These are phyloP conservation scores for Ceramica pisi DNA, from an alignment of 2,888 invertebrate species.

Conservation along the genomic window DNA sequence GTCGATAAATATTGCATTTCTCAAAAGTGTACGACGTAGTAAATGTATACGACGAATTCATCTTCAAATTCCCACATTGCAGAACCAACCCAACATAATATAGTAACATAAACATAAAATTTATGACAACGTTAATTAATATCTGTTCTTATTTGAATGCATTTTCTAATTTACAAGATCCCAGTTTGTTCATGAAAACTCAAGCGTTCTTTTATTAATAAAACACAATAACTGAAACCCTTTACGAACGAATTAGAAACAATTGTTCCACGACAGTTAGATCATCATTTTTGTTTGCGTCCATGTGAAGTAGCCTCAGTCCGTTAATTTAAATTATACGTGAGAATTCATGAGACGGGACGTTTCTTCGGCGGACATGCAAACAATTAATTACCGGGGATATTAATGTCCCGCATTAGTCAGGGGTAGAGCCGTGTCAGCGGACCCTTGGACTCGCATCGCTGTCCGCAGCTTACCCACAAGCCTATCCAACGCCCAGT, in stretches of 20 bases:
- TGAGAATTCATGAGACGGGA: constrained; percentile 83
- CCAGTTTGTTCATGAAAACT: constrained; percentile 24
- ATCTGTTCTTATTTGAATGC: constrained; percentile 11
- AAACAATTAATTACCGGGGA: constrained; percentile 90
- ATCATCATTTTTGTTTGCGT: constrained; percentile 61
- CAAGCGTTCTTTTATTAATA: constrained; percentile 14
- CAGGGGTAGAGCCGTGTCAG: constrained; percentile 84
- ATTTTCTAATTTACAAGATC: constrained; percentile 13
- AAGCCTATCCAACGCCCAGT: constrained; percentile 47
- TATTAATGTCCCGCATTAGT: constrained; percentile 90
- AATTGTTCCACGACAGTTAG: constrained; percentile 46
- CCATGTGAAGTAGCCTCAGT: constrained; percentile 66
- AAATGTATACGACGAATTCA: not conserved
- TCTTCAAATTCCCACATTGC: not conserved
- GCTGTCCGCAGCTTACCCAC: constrained; percentile 69
- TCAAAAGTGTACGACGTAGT: too few species aligned
- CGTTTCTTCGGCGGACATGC: constrained; percentile 88
- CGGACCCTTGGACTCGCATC: constrained; percentile 77
- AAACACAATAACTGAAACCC: constrained; percentile 38
- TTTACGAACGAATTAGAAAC: constrained; percentile 43
- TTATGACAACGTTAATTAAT: constrained; percentile 1
- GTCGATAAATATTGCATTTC: too few species aligned
- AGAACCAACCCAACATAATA: not conserved
- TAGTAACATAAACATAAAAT: too few species aligned
- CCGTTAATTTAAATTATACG: constrained; percentile 84